These are phyloP conservation scores for Ormia ochracea DNA, from an alignment of 2,888 invertebrate species.

Conservation along the genomic window DNA sequence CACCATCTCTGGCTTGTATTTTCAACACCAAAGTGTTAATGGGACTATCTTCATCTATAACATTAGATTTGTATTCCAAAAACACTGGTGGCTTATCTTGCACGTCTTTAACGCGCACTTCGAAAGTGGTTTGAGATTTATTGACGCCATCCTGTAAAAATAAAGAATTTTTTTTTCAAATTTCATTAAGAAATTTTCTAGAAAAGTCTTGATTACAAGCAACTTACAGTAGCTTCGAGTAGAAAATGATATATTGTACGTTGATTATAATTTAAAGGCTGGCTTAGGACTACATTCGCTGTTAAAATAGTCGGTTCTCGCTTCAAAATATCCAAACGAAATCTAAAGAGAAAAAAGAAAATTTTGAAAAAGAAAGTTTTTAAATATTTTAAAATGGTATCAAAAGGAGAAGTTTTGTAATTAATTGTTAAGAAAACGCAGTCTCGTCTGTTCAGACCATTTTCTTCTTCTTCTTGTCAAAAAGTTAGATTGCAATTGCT, in stretches of 20 bases:
- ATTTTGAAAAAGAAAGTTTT: neutral
- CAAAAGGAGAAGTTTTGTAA: too few species aligned
- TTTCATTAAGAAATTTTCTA: neutral
- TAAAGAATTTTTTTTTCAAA: neutral
- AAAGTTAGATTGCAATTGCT: too few species aligned
- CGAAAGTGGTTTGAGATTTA: constrained; percentile 84
- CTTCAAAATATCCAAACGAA: constrained; percentile 71
- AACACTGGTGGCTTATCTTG: constrained; percentile 93
- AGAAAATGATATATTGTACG: constrained; percentile 87
- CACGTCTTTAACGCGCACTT: constrained; percentile 88
- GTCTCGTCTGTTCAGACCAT: too few species aligned
- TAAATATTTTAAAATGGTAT: too few species aligned
- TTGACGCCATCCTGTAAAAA: constrained; percentile 85
- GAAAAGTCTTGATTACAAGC: neutral
- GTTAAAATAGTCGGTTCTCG: constrained; percentile 81
- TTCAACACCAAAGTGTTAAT: constrained; percentile 89
- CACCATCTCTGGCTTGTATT: constrained; percentile 89
- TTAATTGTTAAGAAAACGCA: too few species aligned
- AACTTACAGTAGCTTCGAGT: constrained; percentile 84
- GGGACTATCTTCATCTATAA: constrained; percentile 88
- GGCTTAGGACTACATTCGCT: constrained; percentile 85
- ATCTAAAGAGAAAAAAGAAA: constrained; percentile 66
- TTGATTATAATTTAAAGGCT: constrained; percentile 85
- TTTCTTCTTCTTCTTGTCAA: too few species aligned
- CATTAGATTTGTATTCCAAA: constrained; percentile 86